These are phyloP conservation scores for Yponomeuta malinellus DNA, from an alignment of 2,888 invertebrate genomes.

Conservation along the genomic window DNA sequence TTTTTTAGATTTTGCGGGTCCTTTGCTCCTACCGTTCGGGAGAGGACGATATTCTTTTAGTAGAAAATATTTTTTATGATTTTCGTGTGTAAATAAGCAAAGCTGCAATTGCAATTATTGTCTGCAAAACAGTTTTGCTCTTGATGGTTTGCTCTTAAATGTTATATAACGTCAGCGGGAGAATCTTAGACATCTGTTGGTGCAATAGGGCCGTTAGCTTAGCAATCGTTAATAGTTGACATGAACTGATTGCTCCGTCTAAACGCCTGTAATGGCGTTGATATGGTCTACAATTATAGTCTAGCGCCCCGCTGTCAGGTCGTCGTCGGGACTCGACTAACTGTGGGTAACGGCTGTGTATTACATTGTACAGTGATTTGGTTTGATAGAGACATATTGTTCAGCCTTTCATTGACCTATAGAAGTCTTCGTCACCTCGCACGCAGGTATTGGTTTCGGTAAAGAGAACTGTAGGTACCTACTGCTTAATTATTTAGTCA, in stretches of 20 bases:
- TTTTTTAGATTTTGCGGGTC: neutral
- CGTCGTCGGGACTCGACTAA: neutral
- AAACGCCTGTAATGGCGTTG: conserved; percentile 11
- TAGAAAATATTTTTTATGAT: no score
- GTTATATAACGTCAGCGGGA: no score
- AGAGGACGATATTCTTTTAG: no score
- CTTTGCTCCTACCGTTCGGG: no score
- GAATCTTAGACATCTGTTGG: neutral
- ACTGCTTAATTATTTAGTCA: no score
- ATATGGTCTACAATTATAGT: conserved; percentile 8
- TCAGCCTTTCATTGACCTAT: neutral
- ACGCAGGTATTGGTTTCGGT: no score
- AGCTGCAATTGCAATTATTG: no score
- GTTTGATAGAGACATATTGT: neutral
- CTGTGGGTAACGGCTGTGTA: neutral
- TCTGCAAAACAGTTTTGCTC: no score
- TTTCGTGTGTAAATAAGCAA: no score
- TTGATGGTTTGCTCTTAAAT: no score
- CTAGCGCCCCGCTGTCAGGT: neutral
- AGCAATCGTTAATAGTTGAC: conserved; percentile 8
- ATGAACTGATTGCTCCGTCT: conserved; percentile 12
- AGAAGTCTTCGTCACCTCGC: neutral
- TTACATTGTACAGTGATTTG: neutral
- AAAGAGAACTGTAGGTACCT: no score
- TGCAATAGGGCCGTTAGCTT: neutral